Base-by-base conservation (phyloP, 92 coral and sea anemone genomes). In the Paramuricea clavata region DNA sequence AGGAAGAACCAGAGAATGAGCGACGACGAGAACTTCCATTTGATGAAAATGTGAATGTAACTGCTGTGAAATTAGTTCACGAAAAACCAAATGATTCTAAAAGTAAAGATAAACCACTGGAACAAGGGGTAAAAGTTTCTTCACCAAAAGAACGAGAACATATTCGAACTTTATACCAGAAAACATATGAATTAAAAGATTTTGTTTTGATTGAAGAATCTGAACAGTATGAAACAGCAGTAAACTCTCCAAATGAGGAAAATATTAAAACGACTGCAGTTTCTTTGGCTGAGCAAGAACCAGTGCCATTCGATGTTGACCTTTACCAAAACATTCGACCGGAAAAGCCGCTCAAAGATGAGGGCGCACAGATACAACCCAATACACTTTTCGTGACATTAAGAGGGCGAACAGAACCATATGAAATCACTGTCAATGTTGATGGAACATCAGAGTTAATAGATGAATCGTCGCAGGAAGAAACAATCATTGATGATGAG, bases 171-270 rank as follows among this genome's bases (percentile, higher is more conserved):
- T 12, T 4, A 68, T 68, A 68, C 27, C 74, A 31, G 27, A 0
- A 0, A 68, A 75, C 11, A 75, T 25, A 75, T 75, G 30, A 47
- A 49, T 17, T 49, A 75, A 22, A 23, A 44, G 64, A 44, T 27
- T 75, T 75, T 49, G 81, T 75, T 10, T 44, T 75, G 41, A 25
- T 39, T 22, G 81, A 75, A 49, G 36, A 52, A 23, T 6, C 60
- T 6, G 61, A 49, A 75, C 41, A 17, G 26, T 15, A 32, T 39
- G 81, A 75, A 22, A 26, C 7, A 75, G 12, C 41, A 75, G 36
- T 28, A 49, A 22, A 49, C 17, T 0, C 81, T 47, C 36, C 17
- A 27, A 16, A 22, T 39, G 62, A 22, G 17, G 57, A 44, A 44
- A 49, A 75, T 27, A 2, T 47, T 21, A 23, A 47, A 3, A 23